phyloP scores from a whole-genome alignment of 2,888 invertebrate species.

The Agelastica alni region DNA sequence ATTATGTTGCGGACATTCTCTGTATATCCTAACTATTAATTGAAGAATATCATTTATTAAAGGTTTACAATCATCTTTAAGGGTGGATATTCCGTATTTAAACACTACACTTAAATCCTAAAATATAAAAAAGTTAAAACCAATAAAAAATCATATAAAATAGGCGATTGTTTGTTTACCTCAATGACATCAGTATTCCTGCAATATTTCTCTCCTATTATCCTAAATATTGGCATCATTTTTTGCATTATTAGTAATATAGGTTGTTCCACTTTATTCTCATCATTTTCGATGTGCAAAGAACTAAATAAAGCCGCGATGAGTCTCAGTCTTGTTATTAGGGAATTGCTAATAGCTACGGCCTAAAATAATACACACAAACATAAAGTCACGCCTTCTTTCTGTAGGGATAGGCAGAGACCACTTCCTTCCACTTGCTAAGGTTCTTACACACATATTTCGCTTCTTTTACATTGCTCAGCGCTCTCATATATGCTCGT shows the following conservation, averaged over 20 bases:
- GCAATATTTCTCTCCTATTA: slow-evolving; percentile 66
- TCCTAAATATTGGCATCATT: slow-evolving; percentile 66
- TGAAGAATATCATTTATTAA: slow-evolving; percentile 69
- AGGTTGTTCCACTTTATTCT: slow-evolving; percentile 57
- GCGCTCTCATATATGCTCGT: too few species aligned
- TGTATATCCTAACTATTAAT: slow-evolving; percentile 70
- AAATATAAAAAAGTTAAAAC: slow-evolving; percentile 36
- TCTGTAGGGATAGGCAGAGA: too few species aligned
- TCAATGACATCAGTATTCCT: slow-evolving; percentile 67
- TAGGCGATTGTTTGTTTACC: slow-evolving; percentile 51
- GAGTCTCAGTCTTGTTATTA: slow-evolving; percentile 70
- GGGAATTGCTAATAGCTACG: slow-evolving; percentile 58
- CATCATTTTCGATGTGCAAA: slow-evolving; percentile 54
- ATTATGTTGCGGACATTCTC: slow-evolving; percentile 69
- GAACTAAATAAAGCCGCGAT: slow-evolving; percentile 65
- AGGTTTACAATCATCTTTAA: slow-evolving; percentile 72
- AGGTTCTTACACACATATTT: too few species aligned
- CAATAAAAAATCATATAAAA: not conserved
- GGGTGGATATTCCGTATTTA: slow-evolving; percentile 72
- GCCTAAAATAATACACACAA: slow-evolving; percentile 56
- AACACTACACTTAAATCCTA: slow-evolving; percentile 76
- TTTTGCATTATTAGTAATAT: slow-evolving; percentile 64
- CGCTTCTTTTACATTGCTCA: too few species aligned
- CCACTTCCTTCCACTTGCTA: too few species aligned
- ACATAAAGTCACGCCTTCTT: too few species aligned